Base-by-base conservation (phyloP, 2,888 invertebrate genomes). In the Tillus elongatus region DNA sequence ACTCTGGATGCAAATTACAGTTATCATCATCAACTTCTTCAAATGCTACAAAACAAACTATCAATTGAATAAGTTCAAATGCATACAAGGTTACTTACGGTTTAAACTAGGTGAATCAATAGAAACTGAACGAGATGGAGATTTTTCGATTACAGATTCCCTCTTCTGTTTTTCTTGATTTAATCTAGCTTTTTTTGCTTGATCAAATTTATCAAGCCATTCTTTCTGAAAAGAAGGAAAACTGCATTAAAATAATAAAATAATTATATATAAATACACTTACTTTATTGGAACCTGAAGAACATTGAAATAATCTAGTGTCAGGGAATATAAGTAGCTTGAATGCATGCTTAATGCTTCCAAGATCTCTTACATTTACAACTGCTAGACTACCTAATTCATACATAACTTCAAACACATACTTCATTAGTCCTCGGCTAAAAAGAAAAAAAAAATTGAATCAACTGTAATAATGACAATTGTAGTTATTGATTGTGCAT, bases 261-360 rank as follows among this genome's bases (percentile, higher is more conserved):
- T n/a, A n/a, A n/a, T n/a, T n/a, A n/a, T n/a, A n/a, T n/a, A n/a
- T n/a, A n/a, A n/a, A n/a, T 19, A 19, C n/a, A 38, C 43, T 45
- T 51, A 63, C 65, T 54, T 67, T 67, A 35, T 52, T 58, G 50
- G 81, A 69, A 57, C 81, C 75, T 49, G 84, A 84, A 44, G 87
- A 82, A 54, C 91, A 90, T 58, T 92, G 90, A 64, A 91, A 92
- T 32, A 92, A 82, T 58, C 90, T 78, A 0, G 91, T 86, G 49
- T 92, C 91, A 13, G 95, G 93, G 57, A 93, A 93, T 35, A 90
- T 91, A 47, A 96, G 71, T 6, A 96, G 77, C 66, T 96, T 96
- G 56, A 96, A 92, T 3, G 91, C 90, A 65, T 92, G 82, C 61
- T 90, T 91, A 1, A 91, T 82, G 44, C 82, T 85, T 33, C 88